Conservation (phyloP, 2,888 invertebrate genomes). For the Watsonalla cultraria region DNA sequence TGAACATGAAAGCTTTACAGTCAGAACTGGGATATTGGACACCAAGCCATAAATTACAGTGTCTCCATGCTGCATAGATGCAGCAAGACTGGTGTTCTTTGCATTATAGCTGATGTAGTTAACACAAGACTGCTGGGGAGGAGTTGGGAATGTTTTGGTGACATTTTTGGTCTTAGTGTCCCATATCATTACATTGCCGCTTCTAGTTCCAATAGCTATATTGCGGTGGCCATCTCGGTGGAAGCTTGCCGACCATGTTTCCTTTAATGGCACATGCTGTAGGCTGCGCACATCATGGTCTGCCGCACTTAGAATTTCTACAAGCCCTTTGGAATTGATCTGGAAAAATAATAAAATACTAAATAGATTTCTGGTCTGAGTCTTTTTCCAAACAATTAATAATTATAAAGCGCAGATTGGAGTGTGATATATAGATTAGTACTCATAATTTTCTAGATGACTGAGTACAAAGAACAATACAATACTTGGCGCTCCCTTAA, state of each 20-base stretch:
- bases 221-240: constrained; percentile 69
- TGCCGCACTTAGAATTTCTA: constrained; percentile 64
- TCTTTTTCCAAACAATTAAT: too few species aligned
- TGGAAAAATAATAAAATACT: constrained; percentile 29
- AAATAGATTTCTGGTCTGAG: too few species aligned
- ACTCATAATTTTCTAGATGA: neutral
- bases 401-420: too few species aligned
- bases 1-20: constrained; percentile 59
- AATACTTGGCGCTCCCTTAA: constrained; percentile 15
- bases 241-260: constrained; percentile 69
- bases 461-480: constrained; percentile 15
- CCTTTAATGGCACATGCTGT: constrained; percentile 67
- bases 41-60: constrained; percentile 71
- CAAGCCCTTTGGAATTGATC: constrained; percentile 66
- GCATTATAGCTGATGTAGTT: constrained; percentile 67
- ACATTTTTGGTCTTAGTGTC: constrained; percentile 68
- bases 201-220: constrained; percentile 65
- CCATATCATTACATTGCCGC: constrained; percentile 71
- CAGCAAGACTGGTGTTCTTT: constrained; percentile 69
- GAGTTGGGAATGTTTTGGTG: constrained; percentile 65
- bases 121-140: constrained; percentile 55
- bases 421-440: neutral
- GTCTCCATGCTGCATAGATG: constrained; percentile 70
- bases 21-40: constrained; percentile 66
- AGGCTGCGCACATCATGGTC: constrained; percentile 65